These are phyloP conservation scores for Decapterus maruadsi DNA, from an alignment of 2,797 vertebrate genomes.

Conservation along the genomic window DNA sequence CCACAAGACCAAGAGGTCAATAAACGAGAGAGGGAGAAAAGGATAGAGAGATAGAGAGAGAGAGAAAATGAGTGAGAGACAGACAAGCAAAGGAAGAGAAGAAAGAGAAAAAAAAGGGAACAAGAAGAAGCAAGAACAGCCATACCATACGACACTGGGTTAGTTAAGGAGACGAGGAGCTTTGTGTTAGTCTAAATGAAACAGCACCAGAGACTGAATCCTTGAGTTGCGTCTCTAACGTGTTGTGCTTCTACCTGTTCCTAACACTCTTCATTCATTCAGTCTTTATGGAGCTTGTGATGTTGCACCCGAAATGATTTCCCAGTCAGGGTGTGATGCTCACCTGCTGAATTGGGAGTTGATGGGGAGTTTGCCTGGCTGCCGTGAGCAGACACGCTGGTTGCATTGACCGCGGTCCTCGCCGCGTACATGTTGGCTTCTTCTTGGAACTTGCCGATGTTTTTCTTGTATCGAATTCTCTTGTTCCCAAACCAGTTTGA, in stretches of 20 bases:
- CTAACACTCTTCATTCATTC: neutral
- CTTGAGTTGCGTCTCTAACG: constrained; percentile 43
- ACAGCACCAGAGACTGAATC: constrained; percentile 66
- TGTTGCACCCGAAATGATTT: neutral
- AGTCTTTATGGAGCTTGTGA: neutral
- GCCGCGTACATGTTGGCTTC: constrained; percentile 99
- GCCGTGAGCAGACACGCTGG: constrained; percentile 97
- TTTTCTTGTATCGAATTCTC: constrained; percentile 99
- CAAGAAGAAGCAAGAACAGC: constrained; percentile 42
- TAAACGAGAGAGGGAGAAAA: constrained; percentile 61
- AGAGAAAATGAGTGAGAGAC: constrained; percentile 30
- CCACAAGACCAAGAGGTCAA: constrained; percentile 82
- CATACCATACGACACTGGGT: constrained; percentile 46
- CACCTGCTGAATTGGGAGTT: constrained; percentile 99
- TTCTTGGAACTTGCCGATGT: constrained; percentile 99
- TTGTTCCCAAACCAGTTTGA: constrained; percentile 99
- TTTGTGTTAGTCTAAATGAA: constrained; percentile 44
- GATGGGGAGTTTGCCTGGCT: constrained; percentile 99
- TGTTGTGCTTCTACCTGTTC: constrained; percentile 1
- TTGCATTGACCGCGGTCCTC: constrained; percentile 97
- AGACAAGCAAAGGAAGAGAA: constrained; percentile 33
- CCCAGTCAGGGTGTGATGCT: constrained; percentile 60
- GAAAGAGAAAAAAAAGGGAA: constrained; percentile 41
- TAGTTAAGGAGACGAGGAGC: constrained; percentile 49
- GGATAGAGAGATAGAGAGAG: constrained; percentile 48